Evolutionary conservation across 1,140 invertebrate species (phyloP), one percentile per base, ranked within the genome.

Genomic region (Bombus waltoni): DNA sequence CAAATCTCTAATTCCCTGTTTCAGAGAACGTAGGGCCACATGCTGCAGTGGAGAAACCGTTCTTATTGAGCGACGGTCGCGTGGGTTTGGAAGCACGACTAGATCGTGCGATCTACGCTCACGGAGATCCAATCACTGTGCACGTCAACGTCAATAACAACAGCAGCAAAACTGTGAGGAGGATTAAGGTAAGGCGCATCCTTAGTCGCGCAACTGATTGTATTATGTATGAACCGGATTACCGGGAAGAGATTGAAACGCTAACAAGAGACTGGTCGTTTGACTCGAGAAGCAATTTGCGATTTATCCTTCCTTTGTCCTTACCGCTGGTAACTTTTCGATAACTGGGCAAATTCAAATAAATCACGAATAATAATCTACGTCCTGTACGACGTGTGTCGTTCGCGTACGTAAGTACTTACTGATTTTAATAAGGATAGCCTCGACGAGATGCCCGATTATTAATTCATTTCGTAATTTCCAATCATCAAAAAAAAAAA

Each of bases 81-180:
- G 96, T 97, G 28, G 95, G 96, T 88, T 94, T 99, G 68, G 98
- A 99, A 93, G 99, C 98, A 1, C 97, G 97, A 83, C 95, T 99
- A 77, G 98, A 99, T 95, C 99, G 98, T 93, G 98, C 98, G 83
- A 97, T 98, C 91, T 99, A 99, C 94, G 96, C 96, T 4, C 99
- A 99, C 93, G 99, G 98, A 18, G 99, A 99, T 93, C 96, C 97
- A 6, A 97, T 99, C 84, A 96, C 97, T 73, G 98, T 99, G 0
- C 98, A 97, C 93, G 97, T 99, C 15, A 96, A 97, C 85, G 97
- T 99, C 74, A 97, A 97, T 87, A 99, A 99, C 95, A 98, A 98
- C 91, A 99, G 98, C 91, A 98, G 97, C 93, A 99, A 99, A 95
- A 99, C 98, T 84, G 98, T 99, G 13, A 97, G 98, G 92, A 97